These are phyloP conservation scores for Trichosurus vulpecula DNA, from an alignment of 2,797 vertebrate genomes.

Conservation along the genomic window DNA sequence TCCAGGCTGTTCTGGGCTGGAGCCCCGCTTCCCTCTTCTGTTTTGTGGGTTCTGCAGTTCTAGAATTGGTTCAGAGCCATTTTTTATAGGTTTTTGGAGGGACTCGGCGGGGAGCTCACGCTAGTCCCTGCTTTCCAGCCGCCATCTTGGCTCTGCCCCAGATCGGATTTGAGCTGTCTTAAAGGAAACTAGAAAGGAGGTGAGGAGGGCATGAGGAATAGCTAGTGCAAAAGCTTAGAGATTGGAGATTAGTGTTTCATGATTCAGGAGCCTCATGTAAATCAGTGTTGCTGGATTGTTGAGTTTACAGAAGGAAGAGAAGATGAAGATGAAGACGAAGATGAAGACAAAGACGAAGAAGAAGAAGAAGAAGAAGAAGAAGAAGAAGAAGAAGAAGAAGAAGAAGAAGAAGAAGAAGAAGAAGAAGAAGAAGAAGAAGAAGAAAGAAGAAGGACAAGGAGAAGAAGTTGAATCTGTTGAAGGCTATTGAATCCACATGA, in stretches of 20 bases:
- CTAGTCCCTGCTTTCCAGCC: too few relatives aligned
- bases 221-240: not conserved
- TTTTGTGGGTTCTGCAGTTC: too few relatives aligned
- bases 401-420: too few relatives aligned
- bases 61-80: too few relatives aligned
- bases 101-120: too few relatives aligned
- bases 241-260: not conserved
- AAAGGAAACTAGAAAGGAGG: not conserved
- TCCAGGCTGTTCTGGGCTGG: too few relatives aligned
- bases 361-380: accelerated
- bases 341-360: not conserved
- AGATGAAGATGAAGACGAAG: too few relatives aligned
- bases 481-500: not conserved
- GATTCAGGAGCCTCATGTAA: not conserved
- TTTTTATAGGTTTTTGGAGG: too few relatives aligned
- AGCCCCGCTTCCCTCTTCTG: too few relatives aligned
- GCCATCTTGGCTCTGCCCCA: too few relatives aligned
- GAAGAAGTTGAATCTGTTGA: not conserved
- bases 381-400: too few relatives aligned
- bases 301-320: not conserved
- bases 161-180: not conserved
- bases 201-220: not conserved
- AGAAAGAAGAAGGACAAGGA: not conserved
- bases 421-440: not conserved
- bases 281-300: not conserved